Conservation (phyloP, 2,113 vertebrate genomes). For the Orthochromis malagaraziensis region DNA sequence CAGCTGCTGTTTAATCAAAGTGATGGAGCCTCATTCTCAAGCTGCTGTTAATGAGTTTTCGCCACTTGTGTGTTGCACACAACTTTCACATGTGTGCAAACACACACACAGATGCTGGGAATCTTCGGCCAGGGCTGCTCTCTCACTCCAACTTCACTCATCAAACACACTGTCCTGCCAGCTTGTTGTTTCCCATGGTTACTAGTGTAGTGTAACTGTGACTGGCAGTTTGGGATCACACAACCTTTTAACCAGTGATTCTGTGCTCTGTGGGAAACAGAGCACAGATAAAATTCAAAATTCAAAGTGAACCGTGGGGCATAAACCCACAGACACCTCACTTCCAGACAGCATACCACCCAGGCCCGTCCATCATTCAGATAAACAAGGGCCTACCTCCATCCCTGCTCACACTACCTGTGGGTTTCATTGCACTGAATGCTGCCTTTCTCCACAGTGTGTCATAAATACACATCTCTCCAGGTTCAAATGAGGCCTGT, state of each 20-base stretch:
- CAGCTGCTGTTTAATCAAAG: conserved; percentile 68
- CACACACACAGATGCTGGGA: conserved; percentile 29
- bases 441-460: conserved; percentile 6
- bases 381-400: conserved; percentile 8
- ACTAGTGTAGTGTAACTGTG: conserved; percentile 1
- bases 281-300: neutral
- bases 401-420: neutral
- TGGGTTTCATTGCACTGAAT: conserved; percentile 14
- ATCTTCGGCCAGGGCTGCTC: neutral
- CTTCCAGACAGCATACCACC: neutral
- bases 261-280: neutral
- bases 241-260: neutral
- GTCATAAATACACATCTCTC: conserved; percentile 47
- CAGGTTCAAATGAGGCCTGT: conserved; percentile 36
- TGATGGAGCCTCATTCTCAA: conserved; percentile 43
- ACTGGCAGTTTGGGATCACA: neutral
- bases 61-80: conserved; percentile 1
- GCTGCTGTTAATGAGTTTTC: conserved; percentile 60
- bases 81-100: conserved; percentile 26
- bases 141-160: neutral
- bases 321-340: conserved; percentile 18
- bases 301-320: neutral
- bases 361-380: neutral
- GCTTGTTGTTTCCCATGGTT: conserved; percentile 32
- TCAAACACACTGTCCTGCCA: conserved; percentile 39